A percentile compares a stretch with the other conserved stretches of the same genome.
Evolutionary conservation across 2,888 invertebrate species (phyloP).

Genomic region (Erebia ligea): DNA sequence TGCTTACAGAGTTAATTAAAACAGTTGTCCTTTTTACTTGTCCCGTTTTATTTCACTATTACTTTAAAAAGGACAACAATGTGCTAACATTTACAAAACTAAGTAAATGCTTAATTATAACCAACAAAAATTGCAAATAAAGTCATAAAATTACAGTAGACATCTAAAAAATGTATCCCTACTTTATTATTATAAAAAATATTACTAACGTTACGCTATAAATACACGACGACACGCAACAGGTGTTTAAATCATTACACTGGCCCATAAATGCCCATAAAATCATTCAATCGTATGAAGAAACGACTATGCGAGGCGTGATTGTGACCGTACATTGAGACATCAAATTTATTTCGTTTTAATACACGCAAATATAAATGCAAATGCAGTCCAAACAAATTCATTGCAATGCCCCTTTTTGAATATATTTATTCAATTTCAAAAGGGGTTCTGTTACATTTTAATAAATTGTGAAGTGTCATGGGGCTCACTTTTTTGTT

Average conservation of each 20-base stretch:
- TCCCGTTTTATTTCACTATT: no score
- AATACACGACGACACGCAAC: slow-evolving; percentile 33
- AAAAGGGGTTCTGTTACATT: slow-evolving; percentile 23
- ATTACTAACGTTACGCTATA: not conserved
- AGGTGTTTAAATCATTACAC: slow-evolving; percentile 46
- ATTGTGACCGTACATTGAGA: slow-evolving; percentile 51
- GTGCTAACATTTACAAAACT: no score
- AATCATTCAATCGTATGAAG: slow-evolving; percentile 35
- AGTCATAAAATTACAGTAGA: not conserved
- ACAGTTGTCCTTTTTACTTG: not conserved
- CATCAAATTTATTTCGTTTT: slow-evolving; percentile 69
- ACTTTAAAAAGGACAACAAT: no score
- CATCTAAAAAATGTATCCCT: not conserved
- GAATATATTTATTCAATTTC: slow-evolving; percentile 31
- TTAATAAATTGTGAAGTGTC: slow-evolving; percentile 12
- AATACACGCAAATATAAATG: slow-evolving; percentile 73
- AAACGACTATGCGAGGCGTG: slow-evolving; percentile 45
- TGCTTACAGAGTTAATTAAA: slow-evolving; percentile 17
- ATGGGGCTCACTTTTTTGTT: not conserved
- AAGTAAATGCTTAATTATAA: not conserved
- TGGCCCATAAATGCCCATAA: slow-evolving; percentile 44
- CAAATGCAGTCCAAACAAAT: slow-evolving; percentile 60
- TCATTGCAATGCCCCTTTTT: slow-evolving; percentile 45
- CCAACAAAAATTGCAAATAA: not conserved
- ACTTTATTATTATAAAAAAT: not conserved